Conservation (phyloP, 2,888 invertebrate species). For the Zhuqinia jingwanae region DNA sequence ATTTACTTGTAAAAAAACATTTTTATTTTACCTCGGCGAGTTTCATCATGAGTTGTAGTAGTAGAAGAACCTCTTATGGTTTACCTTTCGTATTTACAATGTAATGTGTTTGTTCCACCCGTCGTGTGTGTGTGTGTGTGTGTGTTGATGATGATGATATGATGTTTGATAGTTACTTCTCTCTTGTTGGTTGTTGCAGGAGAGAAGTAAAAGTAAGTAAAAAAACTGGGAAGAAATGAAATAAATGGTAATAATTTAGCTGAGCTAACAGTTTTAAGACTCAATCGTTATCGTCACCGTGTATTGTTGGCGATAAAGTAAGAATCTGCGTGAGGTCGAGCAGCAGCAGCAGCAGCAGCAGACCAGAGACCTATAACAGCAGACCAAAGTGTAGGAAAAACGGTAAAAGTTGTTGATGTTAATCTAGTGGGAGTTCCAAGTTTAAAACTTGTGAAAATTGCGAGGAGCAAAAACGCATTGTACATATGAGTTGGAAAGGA, state of each 20-base stretch:
- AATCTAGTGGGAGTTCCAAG: conserved; percentile 62
- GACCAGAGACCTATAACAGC: no score
- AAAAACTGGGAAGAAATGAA: conserved; percentile 20
- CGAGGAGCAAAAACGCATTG: background rate
- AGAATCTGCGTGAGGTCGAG: conserved; percentile 1
- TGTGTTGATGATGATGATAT: conserved; percentile 20
- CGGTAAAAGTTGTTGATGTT: conserved; percentile 62
- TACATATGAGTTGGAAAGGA: background rate
- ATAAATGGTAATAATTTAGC: conserved; percentile 54
- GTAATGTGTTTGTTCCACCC: background rate
- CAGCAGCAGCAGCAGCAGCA: no score
- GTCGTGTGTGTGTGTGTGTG: background rate
- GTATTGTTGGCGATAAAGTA: background rate
- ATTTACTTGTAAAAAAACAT: conserved; percentile 45
- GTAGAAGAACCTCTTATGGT: conserved; percentile 2
- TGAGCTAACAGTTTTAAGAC: conserved; percentile 36
- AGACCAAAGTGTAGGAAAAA: conserved; percentile 22
- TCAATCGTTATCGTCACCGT: conserved; percentile 9
- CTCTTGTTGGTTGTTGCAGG: conserved; percentile 6
- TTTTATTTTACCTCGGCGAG: conserved; percentile 66
- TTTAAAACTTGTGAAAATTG: conserved; percentile 29
- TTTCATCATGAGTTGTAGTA: conserved; percentile 31
- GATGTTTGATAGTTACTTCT: background rate
- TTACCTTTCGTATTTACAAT: conserved; percentile 24
- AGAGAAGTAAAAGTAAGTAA: conserved; percentile 13